phyloP scores from a whole-genome alignment of 2,888 invertebrate genomes.

The Poecilobothrus nobilitatus region DNA sequence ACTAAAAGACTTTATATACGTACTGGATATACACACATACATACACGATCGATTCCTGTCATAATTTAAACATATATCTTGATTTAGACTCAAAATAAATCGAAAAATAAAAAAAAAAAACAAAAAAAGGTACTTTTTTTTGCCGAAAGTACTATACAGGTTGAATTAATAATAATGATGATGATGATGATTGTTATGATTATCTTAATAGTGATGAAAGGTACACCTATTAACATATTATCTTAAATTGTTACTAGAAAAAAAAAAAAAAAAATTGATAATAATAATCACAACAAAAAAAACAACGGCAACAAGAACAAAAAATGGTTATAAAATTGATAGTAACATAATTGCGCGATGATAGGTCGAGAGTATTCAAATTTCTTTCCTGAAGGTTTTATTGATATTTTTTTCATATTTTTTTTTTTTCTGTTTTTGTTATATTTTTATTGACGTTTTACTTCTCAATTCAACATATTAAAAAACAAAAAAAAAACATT shows the following conservation, averaged over 20 bases:
- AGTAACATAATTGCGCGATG: neutral
- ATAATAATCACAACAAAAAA: neutral
- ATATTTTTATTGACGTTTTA: neutral
- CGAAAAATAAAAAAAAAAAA: too few relatives aligned
- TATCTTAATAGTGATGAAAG: neutral
- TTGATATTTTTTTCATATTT: neutral
- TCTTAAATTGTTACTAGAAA: neutral
- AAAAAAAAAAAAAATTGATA: too few relatives aligned
- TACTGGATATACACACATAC: too few relatives aligned
- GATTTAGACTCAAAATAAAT: too few relatives aligned
- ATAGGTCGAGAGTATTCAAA: conserved; percentile 6
- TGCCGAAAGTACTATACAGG: neutral
- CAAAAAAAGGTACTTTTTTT: too few relatives aligned
- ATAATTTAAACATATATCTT: too few relatives aligned
- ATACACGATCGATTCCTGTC: too few relatives aligned
- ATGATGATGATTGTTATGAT: neutral
- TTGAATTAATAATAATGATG: neutral
- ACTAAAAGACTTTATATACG: too few relatives aligned
- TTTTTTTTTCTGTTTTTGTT: neutral
- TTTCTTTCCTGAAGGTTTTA: neutral
- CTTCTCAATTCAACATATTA: too few relatives aligned
- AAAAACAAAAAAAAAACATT: too few relatives aligned
- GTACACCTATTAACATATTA: conserved; percentile 4
- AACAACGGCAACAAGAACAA: neutral
- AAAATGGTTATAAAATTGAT: neutral